Evolutionary conservation across 1,140 invertebrate genomes (phyloP), one percentile per base, ranked within the genome.

Genomic region (Rhagoletis pomonella): DNA sequence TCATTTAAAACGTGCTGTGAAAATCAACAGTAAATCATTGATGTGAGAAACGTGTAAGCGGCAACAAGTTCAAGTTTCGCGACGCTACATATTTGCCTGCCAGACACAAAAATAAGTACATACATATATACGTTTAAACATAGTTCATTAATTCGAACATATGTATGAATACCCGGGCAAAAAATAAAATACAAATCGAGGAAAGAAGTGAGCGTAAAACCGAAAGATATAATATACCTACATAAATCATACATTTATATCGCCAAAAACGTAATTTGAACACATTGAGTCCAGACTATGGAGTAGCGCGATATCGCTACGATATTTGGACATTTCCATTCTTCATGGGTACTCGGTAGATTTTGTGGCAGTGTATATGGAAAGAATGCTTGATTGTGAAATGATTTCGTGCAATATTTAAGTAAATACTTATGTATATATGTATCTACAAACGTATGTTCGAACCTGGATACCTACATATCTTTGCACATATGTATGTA

Each of bases 11-110:
- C 88, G 88, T 88, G 88, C 88, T 87, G 58, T 65, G 65, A 55
- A 85, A 60, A 85, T 86, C 55, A 87, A 88, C 86, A 86, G 88
- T 88, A 88, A 88, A 88, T 88, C 86, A 88, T 88, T 88, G 84
- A 65, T 88, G 88, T 88, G 88, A 87, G 88, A 87, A 88, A 87
- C 86, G 88, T 87, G 86, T 86, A 87, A 88, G 87, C 85, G 86
- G 88, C 67, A 87, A 87, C 88, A 88, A 77, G 60, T 86, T 85
- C 59, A 62, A 85, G 59, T 85, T 39, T 39, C 84, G 55, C 14
- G 84, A 42, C 12, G 55, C 44, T 62, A 62, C 5, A 60, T 85
- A 55, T 17, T 12, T 62, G 62, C 19, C 9, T 12, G 39, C 39
- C 10, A 29, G 6, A 42, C 39, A 12, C 2, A 44, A 14, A 50